Base-by-base conservation (phyloP, 1,140 invertebrate genomes). In the Drosophila elegans region DNA sequence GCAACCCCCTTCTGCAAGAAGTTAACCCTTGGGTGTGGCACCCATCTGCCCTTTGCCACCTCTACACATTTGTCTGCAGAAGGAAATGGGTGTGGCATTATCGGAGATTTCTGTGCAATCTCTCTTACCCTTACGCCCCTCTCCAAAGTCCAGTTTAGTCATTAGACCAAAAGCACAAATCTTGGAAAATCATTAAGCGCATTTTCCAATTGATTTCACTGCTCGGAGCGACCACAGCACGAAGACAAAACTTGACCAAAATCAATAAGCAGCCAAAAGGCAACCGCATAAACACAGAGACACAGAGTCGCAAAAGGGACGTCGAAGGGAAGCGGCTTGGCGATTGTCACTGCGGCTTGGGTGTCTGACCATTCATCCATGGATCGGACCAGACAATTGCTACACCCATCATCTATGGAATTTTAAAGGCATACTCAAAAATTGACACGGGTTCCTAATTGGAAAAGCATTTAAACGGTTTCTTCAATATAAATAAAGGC, bases 141-240 rank as follows among this genome's bases (percentile, higher is more conserved):
- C 42, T 25, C 62, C 16, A 69, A 76, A 49, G 83, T 86, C 89
- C 79, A 77, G 84, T 83, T 64, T 63, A 59, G 63, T 45, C 75
- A 76, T 62, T 82, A 74, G 51, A 72, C 63, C 61, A 34, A 57
- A 25, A 68, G 67, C 59, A 52, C 63, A 54, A 88, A 88, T 75
- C 56, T 62, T 59, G 48, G 52, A 80, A 80, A 90, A 90, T 84
- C 85, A 89, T 89, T 84, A 89, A 83, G 74, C 78, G 80, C 85
- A 89, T 89, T 89, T 89, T 89, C 84, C 84, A 84, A 89, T 89
- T 90, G 84, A 89, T 89, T 89, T 90, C 85, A 89, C 80, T 74
- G 42, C 52, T 38, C 21, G 36, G 52, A 6, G 51, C 62, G 49
- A 63, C 49, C 68, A 57, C 79, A 80, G 54, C 83, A 88, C 77